Base-by-base conservation (phyloP, 2,797 vertebrate species). In the Hydrolagus colliei region DNA sequence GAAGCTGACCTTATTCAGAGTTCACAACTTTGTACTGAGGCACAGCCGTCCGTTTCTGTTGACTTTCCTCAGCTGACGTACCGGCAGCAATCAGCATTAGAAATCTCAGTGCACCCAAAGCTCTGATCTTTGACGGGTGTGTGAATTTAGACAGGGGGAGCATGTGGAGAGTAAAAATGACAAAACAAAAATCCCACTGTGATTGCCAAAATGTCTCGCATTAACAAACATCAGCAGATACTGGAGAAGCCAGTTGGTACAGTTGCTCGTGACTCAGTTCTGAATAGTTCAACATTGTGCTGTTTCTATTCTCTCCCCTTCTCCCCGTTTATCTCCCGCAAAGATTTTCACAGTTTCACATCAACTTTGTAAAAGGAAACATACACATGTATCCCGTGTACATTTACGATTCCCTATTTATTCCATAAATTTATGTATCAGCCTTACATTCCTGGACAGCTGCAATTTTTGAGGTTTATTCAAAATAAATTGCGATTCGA, bases 1-100 rank as follows among this genome's bases (percentile, higher is more conserved):
- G 86, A 68, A 41, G 87, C 75, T 7, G 32, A 72, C 0, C 68
- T 86, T n/a, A 52, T 1, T 84, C 86, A 72, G 59, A n/a, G 74
- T 87, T 86, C 87, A 78, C 0, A 0, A 77, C 88, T 86, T 88
- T 85, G 87, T 89, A 74, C 86, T 87, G 86, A 88, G 88, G 14
- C 10, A 71, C 65, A 84, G 7, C 63, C 41, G 22, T 71, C 32
- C 35, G 63, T 35, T 82, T 82, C 35, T 82, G 62, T 80, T 80
- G 27, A 80, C n/a, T 41, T 52, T 84, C 65, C 79, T 41, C 0
- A 84, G 32, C 79, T 84, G 65, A 84, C 65, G 16, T 84, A 16
- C 79, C 27, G 0, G 11, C 20, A 12, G 7, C 79, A 35, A 27
- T 67, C 11, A 41, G 63, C 27, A 84, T 84, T 84, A 71, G 27